These are phyloP conservation scores for Alauda arvensis DNA, from an alignment of 2,797 vertebrate species.

Conservation along the genomic window DNA sequence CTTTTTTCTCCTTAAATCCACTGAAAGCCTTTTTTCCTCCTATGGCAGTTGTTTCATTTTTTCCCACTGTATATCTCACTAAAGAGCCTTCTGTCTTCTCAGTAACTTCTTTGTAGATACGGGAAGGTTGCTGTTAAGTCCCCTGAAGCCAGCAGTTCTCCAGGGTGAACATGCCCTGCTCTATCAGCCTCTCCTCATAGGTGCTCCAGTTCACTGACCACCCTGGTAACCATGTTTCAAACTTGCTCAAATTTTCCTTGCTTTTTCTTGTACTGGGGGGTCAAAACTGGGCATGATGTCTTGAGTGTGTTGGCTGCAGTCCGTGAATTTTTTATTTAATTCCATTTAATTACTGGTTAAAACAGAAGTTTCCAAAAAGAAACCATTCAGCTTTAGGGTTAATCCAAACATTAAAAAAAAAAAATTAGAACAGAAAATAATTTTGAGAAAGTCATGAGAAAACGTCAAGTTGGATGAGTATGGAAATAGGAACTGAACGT, in stretches of 20 bases:
- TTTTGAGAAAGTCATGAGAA: slow-evolving; percentile 51
- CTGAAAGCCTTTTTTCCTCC: background rate
- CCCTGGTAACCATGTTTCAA: background rate
- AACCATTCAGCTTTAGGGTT: background rate
- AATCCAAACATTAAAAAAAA: background rate
- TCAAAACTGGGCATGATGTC: background rate
- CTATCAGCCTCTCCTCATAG: background rate
- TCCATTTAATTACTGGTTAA: background rate
- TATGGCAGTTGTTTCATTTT: background rate
- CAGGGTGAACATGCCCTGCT: background rate
- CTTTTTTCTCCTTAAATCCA: background rate
- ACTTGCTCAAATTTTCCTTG: background rate
- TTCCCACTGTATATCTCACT: background rate
- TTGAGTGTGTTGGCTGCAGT: background rate
- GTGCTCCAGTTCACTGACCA: background rate
- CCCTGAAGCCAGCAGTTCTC: background rate
- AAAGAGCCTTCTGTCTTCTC: background rate
- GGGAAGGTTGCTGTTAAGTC: background rate
- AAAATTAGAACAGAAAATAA: background rate
- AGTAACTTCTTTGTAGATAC: background rate
- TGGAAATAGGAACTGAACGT: slow-evolving; percentile 52
- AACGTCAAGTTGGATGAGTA: slow-evolving; percentile 51
- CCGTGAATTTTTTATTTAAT: background rate
- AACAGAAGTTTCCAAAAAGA: background rate
- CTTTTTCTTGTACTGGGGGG: background rate